A percentile compares a stretch with the other conserved stretches of the same genome.
Evolutionary conservation across 2,113 vertebrate genomes (phyloP).

Genomic region (Ceuthmochares aereus): DNA sequence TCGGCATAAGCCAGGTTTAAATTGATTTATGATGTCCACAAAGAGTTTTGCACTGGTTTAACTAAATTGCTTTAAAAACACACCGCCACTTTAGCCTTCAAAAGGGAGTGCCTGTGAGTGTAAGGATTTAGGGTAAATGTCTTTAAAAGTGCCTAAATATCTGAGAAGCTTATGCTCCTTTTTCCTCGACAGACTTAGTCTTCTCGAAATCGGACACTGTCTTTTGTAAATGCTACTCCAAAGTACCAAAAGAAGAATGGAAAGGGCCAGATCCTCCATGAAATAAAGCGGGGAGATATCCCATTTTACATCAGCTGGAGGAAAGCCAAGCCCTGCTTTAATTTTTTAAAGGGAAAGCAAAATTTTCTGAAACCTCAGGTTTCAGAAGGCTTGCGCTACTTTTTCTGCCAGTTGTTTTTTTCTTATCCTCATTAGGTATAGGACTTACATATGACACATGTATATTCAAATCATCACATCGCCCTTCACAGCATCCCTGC

Average conservation of each 20-base stretch:
- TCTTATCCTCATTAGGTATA: background rate
- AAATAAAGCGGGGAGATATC: background rate
- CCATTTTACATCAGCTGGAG: slow-evolving; percentile 9
- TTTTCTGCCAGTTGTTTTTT: background rate
- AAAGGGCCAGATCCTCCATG: background rate
- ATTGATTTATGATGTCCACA: slow-evolving; percentile 75
- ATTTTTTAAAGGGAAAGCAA: background rate
- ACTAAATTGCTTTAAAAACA: slow-evolving; percentile 74
- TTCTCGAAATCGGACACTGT: slow-evolving; percentile 22
- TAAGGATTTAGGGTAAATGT: slow-evolving; percentile 63
- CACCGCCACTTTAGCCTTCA: slow-evolving; percentile 60
- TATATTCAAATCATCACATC: slow-evolving; percentile 1
- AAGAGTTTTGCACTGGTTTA: slow-evolving; percentile 74
- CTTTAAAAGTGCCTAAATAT: slow-evolving; percentile 67
- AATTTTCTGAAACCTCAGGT: background rate
- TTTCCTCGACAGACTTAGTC: slow-evolving; percentile 26
- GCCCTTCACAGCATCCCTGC: background rate
- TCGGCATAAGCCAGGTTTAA: slow-evolving; percentile 73
- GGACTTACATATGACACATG: background rate
- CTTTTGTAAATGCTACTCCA: slow-evolving; percentile 18
- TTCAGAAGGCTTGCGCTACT: rapidly evolving
- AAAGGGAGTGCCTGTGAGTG: slow-evolving; percentile 52
- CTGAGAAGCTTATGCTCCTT: slow-evolving; percentile 50
- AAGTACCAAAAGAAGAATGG: background rate
- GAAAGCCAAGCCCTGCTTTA: background rate